phyloP scores from a whole-genome alignment of 1,140 invertebrate genomes.

The Drosophila subpulchrella region DNA sequence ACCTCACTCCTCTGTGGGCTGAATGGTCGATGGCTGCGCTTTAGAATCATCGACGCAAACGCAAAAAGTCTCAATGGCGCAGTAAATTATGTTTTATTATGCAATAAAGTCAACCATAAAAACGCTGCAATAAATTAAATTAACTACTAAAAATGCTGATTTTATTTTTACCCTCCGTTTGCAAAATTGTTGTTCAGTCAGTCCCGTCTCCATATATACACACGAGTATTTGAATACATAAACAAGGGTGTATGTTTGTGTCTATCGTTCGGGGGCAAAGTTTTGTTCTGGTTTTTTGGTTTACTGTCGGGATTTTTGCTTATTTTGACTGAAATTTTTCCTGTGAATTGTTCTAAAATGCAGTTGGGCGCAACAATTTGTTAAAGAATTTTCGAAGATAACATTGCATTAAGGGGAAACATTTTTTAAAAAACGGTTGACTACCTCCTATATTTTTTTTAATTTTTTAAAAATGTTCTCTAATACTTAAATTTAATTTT shows the following conservation, averaged over 20 bases:
- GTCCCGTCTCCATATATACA: conserved; percentile 3
- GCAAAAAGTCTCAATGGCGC: conserved; percentile 84
- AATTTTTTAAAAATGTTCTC: neutral
- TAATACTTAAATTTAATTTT: too few species aligned
- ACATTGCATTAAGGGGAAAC: neutral
- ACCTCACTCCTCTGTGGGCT: conserved; percentile 20
- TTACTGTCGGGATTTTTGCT: conserved; percentile 9
- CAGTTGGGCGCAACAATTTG: neutral
- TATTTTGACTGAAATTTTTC: conserved; percentile 10
- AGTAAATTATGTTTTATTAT: conserved; percentile 85
- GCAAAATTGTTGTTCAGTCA: conserved; percentile 38
- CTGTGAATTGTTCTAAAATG: neutral
- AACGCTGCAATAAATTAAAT: conserved; percentile 85
- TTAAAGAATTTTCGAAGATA: neutral
- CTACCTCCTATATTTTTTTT: too few species aligned
- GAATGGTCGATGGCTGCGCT: conserved; percentile 68
- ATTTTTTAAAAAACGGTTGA: too few species aligned
- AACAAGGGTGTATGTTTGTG: conserved; percentile 26
- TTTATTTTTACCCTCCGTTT: conserved; percentile 75
- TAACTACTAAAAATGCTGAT: conserved; percentile 84
- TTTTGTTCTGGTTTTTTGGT: conserved; percentile 15
- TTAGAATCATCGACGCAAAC: conserved; percentile 81
- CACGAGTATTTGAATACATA: conserved; percentile 33
- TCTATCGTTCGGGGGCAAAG: conserved; percentile 15
- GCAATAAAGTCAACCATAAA: conserved; percentile 85